Evolutionary conservation across 2,113 vertebrate genomes (phyloP).

Genomic region (Apteryx owenii): DNA sequence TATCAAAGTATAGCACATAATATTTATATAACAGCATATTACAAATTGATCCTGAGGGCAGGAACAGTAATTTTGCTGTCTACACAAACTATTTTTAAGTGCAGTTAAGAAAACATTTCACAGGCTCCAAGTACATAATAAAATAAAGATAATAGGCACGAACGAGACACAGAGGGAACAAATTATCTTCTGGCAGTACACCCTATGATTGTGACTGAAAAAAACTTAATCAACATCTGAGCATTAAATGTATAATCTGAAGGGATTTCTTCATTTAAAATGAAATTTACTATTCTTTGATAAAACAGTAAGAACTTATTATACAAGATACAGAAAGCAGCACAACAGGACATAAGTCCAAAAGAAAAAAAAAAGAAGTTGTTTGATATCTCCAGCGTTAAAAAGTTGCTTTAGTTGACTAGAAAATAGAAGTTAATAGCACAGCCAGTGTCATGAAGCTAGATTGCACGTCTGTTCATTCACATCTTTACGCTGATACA

Average conservation of each 20-base stretch:
- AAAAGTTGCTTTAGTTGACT: background rate
- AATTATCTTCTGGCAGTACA: conserved; percentile 61
- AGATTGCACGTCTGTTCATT: background rate
- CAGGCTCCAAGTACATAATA: conserved; percentile 47
- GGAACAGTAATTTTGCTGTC: conserved; percentile 55
- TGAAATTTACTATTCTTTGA: background rate
- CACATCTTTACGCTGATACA: background rate
- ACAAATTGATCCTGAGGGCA: conserved; percentile 59
- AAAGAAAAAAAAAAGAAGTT: background rate
- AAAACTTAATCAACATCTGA: conserved; percentile 51
- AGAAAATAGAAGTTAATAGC: background rate
- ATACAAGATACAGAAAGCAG: background rate
- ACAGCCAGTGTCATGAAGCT: background rate
- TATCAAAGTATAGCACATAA: conserved; percentile 35
- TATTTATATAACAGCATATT: conserved; percentile 50
- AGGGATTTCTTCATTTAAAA: conserved; percentile 36
- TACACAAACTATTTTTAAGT: conserved; percentile 58
- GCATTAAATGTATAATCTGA: conserved; percentile 48
- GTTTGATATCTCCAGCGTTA: background rate
- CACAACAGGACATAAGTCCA: background rate
- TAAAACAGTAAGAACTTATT: background rate
- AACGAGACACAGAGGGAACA: conserved; percentile 60
- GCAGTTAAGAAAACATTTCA: conserved; percentile 61
- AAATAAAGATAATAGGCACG: conserved; percentile 65
- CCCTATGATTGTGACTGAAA: conserved; percentile 25